Conservation (phyloP, 2,888 invertebrate genomes). For the Limnephilus auricula region DNA sequence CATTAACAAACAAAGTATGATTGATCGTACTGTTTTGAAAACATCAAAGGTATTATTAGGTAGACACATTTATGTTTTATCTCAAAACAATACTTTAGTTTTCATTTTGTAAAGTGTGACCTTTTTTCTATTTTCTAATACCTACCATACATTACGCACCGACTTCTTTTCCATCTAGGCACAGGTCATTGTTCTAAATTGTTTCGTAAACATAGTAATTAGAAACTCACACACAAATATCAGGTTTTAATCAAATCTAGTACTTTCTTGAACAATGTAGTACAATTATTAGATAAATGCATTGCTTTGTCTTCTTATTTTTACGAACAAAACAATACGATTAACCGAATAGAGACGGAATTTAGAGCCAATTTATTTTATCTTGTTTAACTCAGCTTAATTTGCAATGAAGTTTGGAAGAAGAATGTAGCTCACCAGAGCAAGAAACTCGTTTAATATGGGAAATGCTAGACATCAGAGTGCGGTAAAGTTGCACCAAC, state of each 20-base stretch:
- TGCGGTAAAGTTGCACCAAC: slow-evolving; percentile 8
- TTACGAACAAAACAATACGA: neutral
- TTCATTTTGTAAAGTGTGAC: too few species aligned
- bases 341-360: neutral
- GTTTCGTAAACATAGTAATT: neutral
- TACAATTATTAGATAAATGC: neutral
- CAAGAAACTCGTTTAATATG: neutral
- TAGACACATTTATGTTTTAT: too few species aligned
- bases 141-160: neutral
- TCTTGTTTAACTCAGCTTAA: neutral
- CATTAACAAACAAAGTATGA: too few species aligned
- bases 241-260: too few species aligned
- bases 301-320: neutral
- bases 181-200: neutral
- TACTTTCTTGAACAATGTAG: neutral
- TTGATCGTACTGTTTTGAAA: too few species aligned
- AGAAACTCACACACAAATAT: neutral
- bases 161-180: neutral
- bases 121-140: neutral
- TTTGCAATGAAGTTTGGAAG: neutral
- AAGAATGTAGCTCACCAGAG: neutral
- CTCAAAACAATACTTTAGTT: too few species aligned
- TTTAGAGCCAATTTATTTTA: neutral
- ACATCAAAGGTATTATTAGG: too few species aligned
- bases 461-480: neutral